A percentile compares a stretch with the other conserved stretches of the same genome.
Conservation (phyloP, 2,888 invertebrate genomes). For the Eueremaeus valkanovi region DNA sequence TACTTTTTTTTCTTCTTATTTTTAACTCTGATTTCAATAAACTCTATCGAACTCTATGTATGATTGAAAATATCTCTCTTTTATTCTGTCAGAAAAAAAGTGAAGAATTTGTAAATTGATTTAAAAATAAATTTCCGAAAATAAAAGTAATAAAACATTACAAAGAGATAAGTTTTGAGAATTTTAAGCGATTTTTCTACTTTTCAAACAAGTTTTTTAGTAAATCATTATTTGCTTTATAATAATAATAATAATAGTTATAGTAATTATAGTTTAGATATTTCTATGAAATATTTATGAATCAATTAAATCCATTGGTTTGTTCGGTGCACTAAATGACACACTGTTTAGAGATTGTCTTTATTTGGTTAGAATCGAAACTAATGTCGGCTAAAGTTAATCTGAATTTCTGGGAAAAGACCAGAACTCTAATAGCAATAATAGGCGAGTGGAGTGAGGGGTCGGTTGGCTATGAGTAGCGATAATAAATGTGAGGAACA, state of each 20-base stretch:
- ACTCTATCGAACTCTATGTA: constrained; percentile 14
- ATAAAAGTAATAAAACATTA: not conserved
- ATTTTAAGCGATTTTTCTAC: too few relatives aligned
- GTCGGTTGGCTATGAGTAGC: not conserved
- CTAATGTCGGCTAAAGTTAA: not conserved
- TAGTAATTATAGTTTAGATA: not conserved
- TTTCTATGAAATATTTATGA: not conserved
- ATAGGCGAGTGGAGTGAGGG: not conserved
- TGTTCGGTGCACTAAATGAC: not conserved
- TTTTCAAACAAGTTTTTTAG: too few relatives aligned
- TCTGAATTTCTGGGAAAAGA: not conserved
- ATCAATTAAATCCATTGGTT: constrained; percentile 9
- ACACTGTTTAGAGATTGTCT: not conserved
- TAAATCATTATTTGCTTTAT: not conserved
- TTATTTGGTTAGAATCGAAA: not conserved
- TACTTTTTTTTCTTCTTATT: not conserved
- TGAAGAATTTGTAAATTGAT: too few relatives aligned
- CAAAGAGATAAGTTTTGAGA: not conserved
- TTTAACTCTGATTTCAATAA: constrained; percentile 10
- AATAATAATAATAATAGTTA: too few relatives aligned
- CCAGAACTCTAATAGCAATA: not conserved
- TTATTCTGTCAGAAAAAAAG: too few relatives aligned
- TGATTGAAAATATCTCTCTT: not conserved
- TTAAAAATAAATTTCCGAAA: not conserved
- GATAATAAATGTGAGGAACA: constrained; percentile 7